Conservation (phyloP, 2,888 invertebrate genomes). For the Rosalia funebris region DNA sequence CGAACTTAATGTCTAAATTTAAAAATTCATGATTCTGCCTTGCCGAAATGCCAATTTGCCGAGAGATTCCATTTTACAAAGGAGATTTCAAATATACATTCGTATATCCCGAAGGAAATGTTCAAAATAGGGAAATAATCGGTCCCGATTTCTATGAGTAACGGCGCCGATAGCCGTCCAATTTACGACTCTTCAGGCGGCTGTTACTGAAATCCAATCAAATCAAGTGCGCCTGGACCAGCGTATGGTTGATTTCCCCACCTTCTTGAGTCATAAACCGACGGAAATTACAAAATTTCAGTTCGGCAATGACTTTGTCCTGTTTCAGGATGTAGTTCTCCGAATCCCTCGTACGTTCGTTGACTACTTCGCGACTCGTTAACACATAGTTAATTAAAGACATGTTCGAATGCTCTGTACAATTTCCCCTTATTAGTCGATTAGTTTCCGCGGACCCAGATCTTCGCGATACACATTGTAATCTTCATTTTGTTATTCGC, state of each 20-base stretch:
- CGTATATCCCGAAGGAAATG: slow-evolving; percentile 45
- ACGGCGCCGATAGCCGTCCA: slow-evolving; percentile 56
- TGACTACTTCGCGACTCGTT: slow-evolving; percentile 49
- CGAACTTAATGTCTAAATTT: too few species aligned
- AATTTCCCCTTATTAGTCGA: slow-evolving; percentile 30
- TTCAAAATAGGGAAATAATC: slow-evolving; percentile 52
- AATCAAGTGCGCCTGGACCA: slow-evolving; percentile 58
- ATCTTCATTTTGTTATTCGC: too few species aligned
- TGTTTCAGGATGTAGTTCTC: slow-evolving; percentile 51
- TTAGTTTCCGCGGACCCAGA: not conserved
- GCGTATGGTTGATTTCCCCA: slow-evolving; percentile 52
- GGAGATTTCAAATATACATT: slow-evolving; percentile 27
- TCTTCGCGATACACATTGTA: not conserved
- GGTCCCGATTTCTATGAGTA: slow-evolving; percentile 52
- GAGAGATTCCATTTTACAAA: not conserved
- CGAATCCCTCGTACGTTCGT: slow-evolving; percentile 49
- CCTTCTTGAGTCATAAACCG: slow-evolving; percentile 55
- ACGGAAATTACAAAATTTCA: slow-evolving; percentile 61
- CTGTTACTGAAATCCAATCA: slow-evolving; percentile 61
- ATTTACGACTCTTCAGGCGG: slow-evolving; percentile 60
- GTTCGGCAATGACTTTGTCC: slow-evolving; percentile 56
- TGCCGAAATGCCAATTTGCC: not conserved
- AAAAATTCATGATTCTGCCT: not conserved
- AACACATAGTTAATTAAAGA: slow-evolving; percentile 48
- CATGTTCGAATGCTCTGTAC: slow-evolving; percentile 30